A percentile compares a stretch with the other conserved stretches of the same genome.
phyloP scores from a whole-genome alignment of 2,797 vertebrate genomes.

The Potorous gilbertii region DNA sequence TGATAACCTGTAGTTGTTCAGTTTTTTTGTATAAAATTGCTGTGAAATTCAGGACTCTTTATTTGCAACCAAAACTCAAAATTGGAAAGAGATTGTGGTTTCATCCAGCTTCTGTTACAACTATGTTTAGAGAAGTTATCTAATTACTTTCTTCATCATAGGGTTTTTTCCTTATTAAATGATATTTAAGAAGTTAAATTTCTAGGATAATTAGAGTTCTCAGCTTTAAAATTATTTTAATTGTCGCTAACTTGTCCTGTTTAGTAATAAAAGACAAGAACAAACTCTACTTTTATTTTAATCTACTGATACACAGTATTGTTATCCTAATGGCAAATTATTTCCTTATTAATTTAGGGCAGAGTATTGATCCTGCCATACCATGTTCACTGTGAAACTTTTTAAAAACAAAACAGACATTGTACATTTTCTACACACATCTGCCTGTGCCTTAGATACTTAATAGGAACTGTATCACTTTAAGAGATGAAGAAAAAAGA shows the following conservation, averaged over 20 bases:
- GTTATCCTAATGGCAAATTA: slow-evolving; percentile 29
- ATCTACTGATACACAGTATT: slow-evolving; percentile 4
- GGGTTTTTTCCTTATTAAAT: neutral
- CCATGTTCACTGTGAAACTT: slow-evolving; percentile 13
- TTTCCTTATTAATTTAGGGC: slow-evolving; percentile 18
- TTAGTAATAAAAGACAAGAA: neutral
- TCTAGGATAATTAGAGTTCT: neutral
- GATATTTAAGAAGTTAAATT: neutral
- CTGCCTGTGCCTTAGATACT: neutral
- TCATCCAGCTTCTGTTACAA: slow-evolving; percentile 32
- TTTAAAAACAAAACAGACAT: neutral
- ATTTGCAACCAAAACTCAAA: neutral
- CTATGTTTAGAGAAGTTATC: slow-evolving; percentile 20
- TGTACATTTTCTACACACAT: neutral
- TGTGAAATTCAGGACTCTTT: neutral
- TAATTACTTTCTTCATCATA: neutral
- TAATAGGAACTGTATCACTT: slow-evolving; percentile 15
- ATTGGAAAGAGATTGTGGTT: neutral
- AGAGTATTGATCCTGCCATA: neutral
- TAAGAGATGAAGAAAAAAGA: neutral
- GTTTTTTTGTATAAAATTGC: neutral
- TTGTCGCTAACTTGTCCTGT: neutral
- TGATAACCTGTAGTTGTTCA: neutral
- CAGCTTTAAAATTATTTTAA: neutral
- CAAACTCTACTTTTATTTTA: slow-evolving; percentile 14